These are phyloP conservation scores for Microtus pennsylvanicus DNA, from an alignment of 2,113 vertebrate species.

Conservation along the genomic window DNA sequence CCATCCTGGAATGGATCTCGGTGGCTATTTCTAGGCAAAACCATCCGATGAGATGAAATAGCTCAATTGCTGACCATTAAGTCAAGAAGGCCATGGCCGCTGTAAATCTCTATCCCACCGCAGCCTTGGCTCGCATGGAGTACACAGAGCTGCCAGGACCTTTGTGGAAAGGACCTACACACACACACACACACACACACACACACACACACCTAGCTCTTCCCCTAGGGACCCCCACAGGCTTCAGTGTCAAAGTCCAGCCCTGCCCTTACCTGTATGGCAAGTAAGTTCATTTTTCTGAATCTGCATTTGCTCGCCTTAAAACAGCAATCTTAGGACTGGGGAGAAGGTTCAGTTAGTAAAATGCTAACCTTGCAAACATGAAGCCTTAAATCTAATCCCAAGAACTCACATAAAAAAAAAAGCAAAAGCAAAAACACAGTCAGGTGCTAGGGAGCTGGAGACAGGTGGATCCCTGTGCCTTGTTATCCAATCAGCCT, in stretches of 20 bases:
- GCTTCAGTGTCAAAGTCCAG: neutral
- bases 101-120: conserved; percentile 50
- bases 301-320: neutral
- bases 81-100: conserved; percentile 38
- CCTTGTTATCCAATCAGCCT: neutral
- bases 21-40: conserved; percentile 64
- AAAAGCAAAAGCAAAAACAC: neutral
- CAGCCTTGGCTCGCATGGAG: neutral
- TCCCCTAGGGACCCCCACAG: neutral
- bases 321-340: neutral
- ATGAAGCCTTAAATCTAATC: neutral
- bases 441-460: neutral
- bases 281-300: neutral
- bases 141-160: neutral
- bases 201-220: neutral
- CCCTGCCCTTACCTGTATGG: neutral
- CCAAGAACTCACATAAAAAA: neutral
- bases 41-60: conserved; percentile 69
- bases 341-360: neutral
- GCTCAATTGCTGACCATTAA: conserved; percentile 67
- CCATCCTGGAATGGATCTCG: conserved; percentile 35
- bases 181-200: neutral
- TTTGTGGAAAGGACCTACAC: neutral
- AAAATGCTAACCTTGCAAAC: neutral
- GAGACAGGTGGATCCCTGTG: neutral